Evolutionary conservation across 2,113 vertebrate species (phyloP).

Genomic region (Anseranas semipalmata): DNA sequence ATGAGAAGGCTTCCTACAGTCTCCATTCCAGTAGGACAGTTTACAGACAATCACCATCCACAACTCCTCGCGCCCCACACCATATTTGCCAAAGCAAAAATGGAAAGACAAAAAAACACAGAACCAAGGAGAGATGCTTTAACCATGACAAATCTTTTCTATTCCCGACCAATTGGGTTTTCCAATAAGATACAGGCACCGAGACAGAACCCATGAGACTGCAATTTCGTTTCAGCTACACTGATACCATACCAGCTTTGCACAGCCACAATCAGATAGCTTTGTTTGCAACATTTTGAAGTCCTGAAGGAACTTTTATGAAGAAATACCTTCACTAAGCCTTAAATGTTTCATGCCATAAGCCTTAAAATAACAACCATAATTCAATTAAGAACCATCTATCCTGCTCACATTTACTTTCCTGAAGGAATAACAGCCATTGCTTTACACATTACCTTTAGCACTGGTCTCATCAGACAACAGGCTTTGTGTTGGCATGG

Average conservation of each 20-base stretch:
- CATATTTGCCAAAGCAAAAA: background rate
- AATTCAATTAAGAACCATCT: background rate
- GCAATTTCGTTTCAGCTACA: background rate
- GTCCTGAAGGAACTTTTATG: background rate
- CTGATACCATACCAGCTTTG: background rate
- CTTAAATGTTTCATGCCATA: background rate
- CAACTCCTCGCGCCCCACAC: background rate
- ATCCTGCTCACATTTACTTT: background rate
- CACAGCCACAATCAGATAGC: background rate
- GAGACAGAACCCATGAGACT: background rate
- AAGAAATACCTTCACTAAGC: background rate
- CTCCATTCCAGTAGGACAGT: constrained; percentile 6
- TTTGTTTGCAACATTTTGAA: background rate
- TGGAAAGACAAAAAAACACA: background rate
- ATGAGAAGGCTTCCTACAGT: constrained; percentile 27
- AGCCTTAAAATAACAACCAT: background rate
- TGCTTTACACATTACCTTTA: background rate
- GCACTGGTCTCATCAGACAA: background rate
- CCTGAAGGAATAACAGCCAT: background rate
- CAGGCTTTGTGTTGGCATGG: background rate
- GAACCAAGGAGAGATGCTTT: background rate
- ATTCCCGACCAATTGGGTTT: background rate
- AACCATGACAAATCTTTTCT: background rate
- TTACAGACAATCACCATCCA: constrained; percentile 44
- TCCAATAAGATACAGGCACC: background rate